Conservation (phyloP, 2,888 invertebrate species). For the Portevinia maculata region DNA sequence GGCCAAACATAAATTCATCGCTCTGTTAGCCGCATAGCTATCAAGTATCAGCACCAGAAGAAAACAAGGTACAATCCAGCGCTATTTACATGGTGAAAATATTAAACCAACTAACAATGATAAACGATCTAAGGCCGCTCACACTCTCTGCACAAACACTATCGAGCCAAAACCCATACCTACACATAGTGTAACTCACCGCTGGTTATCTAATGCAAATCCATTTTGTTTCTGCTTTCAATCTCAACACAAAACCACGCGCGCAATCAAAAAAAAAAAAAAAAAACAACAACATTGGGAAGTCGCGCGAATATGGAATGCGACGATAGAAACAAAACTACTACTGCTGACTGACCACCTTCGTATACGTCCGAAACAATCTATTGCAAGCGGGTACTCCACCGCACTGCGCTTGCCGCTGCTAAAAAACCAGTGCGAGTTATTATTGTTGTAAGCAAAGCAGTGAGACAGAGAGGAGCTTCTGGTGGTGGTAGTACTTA, state of each 20-base stretch:
- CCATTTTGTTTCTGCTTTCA: constrained; percentile 17
- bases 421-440: constrained; percentile 13
- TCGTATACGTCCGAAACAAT: constrained; percentile 39
- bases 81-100: constrained; percentile 20
- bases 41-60: no score
- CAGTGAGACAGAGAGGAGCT: constrained; percentile 6
- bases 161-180: constrained; percentile 1
- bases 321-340: constrained; percentile 67
- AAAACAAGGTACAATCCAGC: constrained; percentile 22
- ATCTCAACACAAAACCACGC: constrained; percentile 52
- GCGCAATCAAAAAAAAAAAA: constrained; percentile 30
- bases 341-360: constrained; percentile 55
- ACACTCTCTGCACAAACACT: constrained; percentile 25
- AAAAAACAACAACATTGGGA: constrained; percentile 37
- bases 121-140: constrained; percentile 68
- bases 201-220: constrained; percentile 67
- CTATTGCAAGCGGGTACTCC: constrained; percentile 54
- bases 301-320: constrained; percentile 62
- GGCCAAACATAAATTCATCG: no score
- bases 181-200: constrained; percentile 16
- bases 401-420: constrained; percentile 24
- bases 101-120: constrained; percentile 50
- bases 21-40: no score
- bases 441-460: not conserved
- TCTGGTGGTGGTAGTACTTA: not conserved